These are phyloP conservation scores for Dione juno DNA, from an alignment of 2,888 invertebrate genomes.

Conservation along the genomic window DNA sequence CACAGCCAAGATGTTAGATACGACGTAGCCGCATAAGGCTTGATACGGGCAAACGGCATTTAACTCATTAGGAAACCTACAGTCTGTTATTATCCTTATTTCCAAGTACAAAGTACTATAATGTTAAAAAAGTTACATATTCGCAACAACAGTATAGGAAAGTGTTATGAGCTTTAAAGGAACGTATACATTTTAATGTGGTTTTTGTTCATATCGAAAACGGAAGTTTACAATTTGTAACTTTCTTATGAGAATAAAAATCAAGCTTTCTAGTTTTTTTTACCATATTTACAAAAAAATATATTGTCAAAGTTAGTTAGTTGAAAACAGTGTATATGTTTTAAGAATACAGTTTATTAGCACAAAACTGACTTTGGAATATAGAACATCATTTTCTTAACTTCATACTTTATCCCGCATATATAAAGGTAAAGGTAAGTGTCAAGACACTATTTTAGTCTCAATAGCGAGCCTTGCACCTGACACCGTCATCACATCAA, in stretches of 20 bases:
- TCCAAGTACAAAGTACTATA: slow-evolving; percentile 1
- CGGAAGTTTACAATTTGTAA: slow-evolving; percentile 24
- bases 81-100: slow-evolving; percentile 8
- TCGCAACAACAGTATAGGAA: slow-evolving; percentile 13
- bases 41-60: slow-evolving; percentile 31
- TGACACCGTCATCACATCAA: no score
- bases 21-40: slow-evolving; percentile 45
- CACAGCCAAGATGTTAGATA: slow-evolving; percentile 43
- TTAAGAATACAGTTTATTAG: no score
- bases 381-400: no score
- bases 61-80: neutral
- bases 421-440: no score
- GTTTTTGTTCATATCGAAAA: slow-evolving; percentile 19
- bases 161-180: slow-evolving; percentile 28
- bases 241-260: neutral
- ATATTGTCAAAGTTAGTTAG: neutral
- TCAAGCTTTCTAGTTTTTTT: neutral
- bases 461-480: no score
- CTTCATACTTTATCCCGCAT: no score
- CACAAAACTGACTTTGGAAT: no score
- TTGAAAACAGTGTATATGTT: no score
- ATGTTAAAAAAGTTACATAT: neutral
- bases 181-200: slow-evolving; percentile 19
- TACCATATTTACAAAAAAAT: neutral
- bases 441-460: no score